These are phyloP conservation scores for Orcinus orca DNA, from an alignment of 2,113 vertebrate genomes.

Conservation along the genomic window DNA sequence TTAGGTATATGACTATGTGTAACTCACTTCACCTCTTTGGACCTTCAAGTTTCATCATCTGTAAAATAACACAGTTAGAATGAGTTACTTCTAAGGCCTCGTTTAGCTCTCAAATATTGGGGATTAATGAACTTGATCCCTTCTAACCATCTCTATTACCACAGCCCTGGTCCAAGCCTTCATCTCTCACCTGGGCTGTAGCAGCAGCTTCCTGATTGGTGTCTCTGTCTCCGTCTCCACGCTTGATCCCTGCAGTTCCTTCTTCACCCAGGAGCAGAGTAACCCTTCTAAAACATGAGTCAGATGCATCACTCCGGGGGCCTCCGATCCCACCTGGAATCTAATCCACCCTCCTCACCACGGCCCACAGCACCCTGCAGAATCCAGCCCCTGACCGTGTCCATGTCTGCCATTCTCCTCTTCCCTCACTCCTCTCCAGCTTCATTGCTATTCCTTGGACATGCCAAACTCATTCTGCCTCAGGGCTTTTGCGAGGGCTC, in stretches of 20 bases:
- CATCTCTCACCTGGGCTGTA: background rate
- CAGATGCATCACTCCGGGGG: too few species aligned
- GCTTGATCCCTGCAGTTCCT: accelerated
- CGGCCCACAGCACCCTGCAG: accelerated
- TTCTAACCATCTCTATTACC: background rate
- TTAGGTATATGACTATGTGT: background rate
- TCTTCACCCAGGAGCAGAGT: background rate
- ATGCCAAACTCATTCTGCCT: background rate
- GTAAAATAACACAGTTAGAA: background rate
- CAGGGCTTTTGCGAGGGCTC: background rate
- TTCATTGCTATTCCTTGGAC: background rate
- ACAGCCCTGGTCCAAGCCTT: background rate
- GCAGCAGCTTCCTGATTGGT: background rate
- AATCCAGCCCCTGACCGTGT: accelerated
- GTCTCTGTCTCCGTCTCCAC: background rate
- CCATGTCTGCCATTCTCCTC: background rate
- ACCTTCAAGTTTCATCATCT: background rate
- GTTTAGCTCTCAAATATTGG: background rate
- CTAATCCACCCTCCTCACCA: background rate
- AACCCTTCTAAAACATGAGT: background rate
- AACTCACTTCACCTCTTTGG: background rate
- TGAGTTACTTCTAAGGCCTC: background rate
- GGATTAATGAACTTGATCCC: background rate
- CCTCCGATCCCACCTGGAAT: background rate
- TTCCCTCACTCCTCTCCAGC: background rate